Evolutionary conservation across 2,113 vertebrate genomes (phyloP).

Genomic region (Urocynchramus pylzowi): DNA sequence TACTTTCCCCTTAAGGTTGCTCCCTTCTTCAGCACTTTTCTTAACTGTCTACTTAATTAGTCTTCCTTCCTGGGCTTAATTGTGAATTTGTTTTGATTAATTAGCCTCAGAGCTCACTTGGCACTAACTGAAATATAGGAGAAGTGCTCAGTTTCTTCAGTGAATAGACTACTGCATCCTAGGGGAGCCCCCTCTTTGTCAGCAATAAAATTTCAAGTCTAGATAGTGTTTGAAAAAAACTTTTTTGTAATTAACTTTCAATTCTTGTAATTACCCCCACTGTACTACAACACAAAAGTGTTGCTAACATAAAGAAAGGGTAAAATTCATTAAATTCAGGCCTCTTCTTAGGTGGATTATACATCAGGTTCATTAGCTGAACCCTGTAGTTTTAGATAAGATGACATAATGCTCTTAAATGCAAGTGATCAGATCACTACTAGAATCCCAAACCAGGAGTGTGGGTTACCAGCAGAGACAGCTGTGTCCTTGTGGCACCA

Average conservation of each 20-base stretch:
- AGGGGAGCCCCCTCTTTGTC: conserved; percentile 27
- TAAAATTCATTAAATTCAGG: background rate
- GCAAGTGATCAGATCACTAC: background rate
- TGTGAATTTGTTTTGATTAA: conserved; percentile 77
- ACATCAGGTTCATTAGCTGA: background rate
- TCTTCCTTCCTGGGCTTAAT: conserved; percentile 63
- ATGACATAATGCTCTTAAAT: background rate
- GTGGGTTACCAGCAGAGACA: background rate
- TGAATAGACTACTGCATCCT: background rate
- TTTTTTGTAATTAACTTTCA: conserved; percentile 13
- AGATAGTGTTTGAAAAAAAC: background rate
- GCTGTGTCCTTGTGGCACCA: background rate
- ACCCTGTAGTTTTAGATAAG: background rate
- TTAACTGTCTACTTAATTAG: conserved; percentile 64
- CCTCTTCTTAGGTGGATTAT: background rate
- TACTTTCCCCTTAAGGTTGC: conserved; percentile 18
- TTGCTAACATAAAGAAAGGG: background rate
- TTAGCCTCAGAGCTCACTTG: conserved; percentile 67
- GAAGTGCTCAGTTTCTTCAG: conserved; percentile 42
- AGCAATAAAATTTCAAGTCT: conserved; percentile 59
- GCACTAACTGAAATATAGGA: conserved; percentile 50
- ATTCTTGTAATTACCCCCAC: background rate
- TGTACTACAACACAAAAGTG: background rate
- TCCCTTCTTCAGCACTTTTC: conserved; percentile 63
- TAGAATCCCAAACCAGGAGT: background rate